Conservation (phyloP, 1,140 invertebrate species). For the Drosophila tsacasi region DNA sequence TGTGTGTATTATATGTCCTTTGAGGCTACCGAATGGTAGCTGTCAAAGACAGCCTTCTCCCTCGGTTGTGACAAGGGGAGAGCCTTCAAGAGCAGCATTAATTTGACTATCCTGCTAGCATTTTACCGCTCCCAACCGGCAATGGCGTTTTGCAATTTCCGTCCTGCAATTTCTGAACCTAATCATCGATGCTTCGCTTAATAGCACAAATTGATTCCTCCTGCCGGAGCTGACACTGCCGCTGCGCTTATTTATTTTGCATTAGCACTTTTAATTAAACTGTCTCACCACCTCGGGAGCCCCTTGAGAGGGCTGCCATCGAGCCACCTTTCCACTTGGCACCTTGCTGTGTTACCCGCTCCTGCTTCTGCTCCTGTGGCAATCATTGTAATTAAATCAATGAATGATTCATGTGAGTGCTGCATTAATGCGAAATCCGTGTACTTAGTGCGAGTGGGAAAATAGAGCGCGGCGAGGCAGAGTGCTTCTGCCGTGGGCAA, state of each 20-base stretch:
- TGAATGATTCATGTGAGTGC: slow-evolving; percentile 83
- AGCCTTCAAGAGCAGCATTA: slow-evolving; percentile 10
- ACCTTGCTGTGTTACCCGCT: slow-evolving; percentile 16
- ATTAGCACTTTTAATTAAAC: slow-evolving; percentile 83
- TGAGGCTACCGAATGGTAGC: slow-evolving; percentile 21
- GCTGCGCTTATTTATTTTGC: slow-evolving; percentile 76
- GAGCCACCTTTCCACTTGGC: slow-evolving; percentile 1
- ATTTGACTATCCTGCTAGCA: slow-evolving; percentile 34
- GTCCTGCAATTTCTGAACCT: slow-evolving; percentile 15
- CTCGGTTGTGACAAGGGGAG: slow-evolving; percentile 20
- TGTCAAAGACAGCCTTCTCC: slow-evolving; percentile 33
- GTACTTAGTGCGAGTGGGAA: slow-evolving; percentile 76
- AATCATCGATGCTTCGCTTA: slow-evolving; percentile 57
- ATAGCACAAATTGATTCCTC: slow-evolving; percentile 80
- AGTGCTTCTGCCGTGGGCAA: slow-evolving; percentile 26
- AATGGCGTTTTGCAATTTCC: slow-evolving; percentile 9
- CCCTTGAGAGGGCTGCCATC: slow-evolving; percentile 21
- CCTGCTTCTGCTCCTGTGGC: slow-evolving; percentile 35
- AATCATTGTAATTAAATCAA: slow-evolving; percentile 84
- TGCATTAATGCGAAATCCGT: slow-evolving; percentile 82
- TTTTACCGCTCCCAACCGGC: not conserved
- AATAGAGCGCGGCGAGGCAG: slow-evolving; percentile 40
- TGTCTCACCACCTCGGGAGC: slow-evolving; percentile 37
- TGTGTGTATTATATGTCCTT: slow-evolving; percentile 27
- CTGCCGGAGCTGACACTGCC: slow-evolving; percentile 46